Conservation (phyloP, 37 sponge, comb jelly and placozoan species). For the Hexactinellida sp. region DNA sequence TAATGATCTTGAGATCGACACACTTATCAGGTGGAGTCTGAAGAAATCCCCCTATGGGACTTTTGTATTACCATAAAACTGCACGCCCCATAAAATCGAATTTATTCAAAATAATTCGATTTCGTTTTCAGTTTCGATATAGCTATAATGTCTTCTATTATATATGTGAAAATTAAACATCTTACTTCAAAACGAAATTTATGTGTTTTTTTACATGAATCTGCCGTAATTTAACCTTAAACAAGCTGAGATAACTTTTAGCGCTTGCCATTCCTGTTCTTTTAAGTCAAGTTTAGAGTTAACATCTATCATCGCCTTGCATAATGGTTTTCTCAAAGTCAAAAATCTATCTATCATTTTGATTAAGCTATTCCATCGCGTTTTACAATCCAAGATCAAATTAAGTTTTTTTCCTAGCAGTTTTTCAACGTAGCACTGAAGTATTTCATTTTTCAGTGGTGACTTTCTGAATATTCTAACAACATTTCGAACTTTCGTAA, state of each 20-base stretch:
- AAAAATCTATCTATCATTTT: slow-evolving; percentile 14
- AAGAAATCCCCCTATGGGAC: no score
- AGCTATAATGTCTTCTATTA: no score
- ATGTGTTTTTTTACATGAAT: no score
- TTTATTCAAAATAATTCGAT: no score
- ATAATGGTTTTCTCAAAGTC: background rate
- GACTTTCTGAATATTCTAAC: background rate
- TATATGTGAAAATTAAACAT: no score
- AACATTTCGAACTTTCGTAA: slow-evolving; percentile 1
- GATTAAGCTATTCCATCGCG: background rate
- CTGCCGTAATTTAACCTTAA: no score
- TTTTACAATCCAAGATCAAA: background rate
- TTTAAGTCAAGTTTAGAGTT: background rate
- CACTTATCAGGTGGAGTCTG: no score
- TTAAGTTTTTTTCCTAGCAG: background rate
- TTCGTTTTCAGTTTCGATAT: no score
- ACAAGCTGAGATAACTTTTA: background rate
- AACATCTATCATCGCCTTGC: background rate
- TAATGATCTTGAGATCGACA: no score
- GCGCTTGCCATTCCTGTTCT: background rate
- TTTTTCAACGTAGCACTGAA: background rate
- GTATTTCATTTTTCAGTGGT: background rate
- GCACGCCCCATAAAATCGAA: no score
- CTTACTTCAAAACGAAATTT: no score
- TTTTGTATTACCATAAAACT: no score